Evolutionary conservation across 2,888 invertebrate species (phyloP).

Genomic region (Euplagia quadripunctaria): DNA sequence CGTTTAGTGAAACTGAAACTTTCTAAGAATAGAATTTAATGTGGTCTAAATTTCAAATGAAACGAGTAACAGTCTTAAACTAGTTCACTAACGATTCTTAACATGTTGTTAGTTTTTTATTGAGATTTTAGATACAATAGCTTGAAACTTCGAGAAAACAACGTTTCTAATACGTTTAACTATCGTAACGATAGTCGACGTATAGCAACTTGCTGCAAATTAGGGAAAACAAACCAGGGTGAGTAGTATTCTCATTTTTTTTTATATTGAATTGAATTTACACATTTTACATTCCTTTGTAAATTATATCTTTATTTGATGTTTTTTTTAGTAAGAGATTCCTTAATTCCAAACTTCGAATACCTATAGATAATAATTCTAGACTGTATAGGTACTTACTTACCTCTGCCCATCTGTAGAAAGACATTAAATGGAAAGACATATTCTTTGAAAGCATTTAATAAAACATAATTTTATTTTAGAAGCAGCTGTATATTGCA

Average conservation of each 20-base stretch:
- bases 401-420: background rate
- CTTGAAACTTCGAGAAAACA: too few relatives aligned
- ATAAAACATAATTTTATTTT: constrained; percentile 40
- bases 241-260: too few relatives aligned
- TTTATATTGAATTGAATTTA: too few relatives aligned
- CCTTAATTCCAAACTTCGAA: background rate
- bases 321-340: background rate
- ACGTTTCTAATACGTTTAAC: too few relatives aligned
- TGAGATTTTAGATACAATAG: too few relatives aligned
- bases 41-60: background rate
- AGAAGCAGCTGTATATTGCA: constrained; percentile 64
- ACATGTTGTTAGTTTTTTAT: too few relatives aligned
- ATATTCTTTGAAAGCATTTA: constrained; percentile 33
- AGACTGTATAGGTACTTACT: background rate
- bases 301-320: background rate
- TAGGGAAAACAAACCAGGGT: too few relatives aligned
- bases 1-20: constrained; percentile 30
- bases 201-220: too few relatives aligned
- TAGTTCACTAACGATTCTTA: background rate
- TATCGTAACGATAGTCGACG: too few relatives aligned
- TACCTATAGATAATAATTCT: background rate
- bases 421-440: too few relatives aligned
- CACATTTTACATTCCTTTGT: background rate
- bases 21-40: constrained; percentile 4
- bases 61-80: background rate